phyloP scores from a whole-genome alignment of 1,140 invertebrate genomes.

The Papilio xuthus region DNA sequence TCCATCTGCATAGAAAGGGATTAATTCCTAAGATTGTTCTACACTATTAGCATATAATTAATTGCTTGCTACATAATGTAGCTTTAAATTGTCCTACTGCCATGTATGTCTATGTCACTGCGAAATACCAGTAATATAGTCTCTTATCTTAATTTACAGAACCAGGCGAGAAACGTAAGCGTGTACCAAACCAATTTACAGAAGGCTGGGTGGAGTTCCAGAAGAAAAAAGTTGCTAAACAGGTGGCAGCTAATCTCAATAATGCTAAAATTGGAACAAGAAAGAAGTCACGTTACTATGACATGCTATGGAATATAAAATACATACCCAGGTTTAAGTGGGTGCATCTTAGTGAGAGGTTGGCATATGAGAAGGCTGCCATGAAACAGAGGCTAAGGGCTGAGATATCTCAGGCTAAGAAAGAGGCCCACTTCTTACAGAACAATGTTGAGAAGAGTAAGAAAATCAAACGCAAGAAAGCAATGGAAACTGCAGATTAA shows the following conservation, averaged over 20 bases:
- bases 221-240: conserved; percentile 93
- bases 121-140: neutral
- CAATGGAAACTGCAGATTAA: conserved; percentile 34
- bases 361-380: conserved; percentile 95
- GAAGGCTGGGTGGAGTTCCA: conserved; percentile 99
- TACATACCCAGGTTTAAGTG: conserved; percentile 98
- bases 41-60: neutral
- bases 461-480: conserved; percentile 83
- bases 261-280: conserved; percentile 93
- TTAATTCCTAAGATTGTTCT: neutral
- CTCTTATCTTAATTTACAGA: conserved; percentile 61
- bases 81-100: neutral
- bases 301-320: conserved; percentile 97
- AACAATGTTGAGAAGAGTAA: conserved; percentile 91
- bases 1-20: neutral
- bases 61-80: neutral
- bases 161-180: conserved; percentile 82
- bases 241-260: conserved; percentile 91
- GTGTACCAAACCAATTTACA: conserved; percentile 87
- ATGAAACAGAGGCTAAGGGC: conserved; percentile 91
- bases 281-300: conserved; percentile 93
- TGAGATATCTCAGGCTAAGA: conserved; percentile 95
- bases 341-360: conserved; percentile 95
- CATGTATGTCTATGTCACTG: neutral
- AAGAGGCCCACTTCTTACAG: conserved; percentile 93